phyloP scores from a whole-genome alignment of 2,113 vertebrate genomes.

The Notechis scutatus region DNA sequence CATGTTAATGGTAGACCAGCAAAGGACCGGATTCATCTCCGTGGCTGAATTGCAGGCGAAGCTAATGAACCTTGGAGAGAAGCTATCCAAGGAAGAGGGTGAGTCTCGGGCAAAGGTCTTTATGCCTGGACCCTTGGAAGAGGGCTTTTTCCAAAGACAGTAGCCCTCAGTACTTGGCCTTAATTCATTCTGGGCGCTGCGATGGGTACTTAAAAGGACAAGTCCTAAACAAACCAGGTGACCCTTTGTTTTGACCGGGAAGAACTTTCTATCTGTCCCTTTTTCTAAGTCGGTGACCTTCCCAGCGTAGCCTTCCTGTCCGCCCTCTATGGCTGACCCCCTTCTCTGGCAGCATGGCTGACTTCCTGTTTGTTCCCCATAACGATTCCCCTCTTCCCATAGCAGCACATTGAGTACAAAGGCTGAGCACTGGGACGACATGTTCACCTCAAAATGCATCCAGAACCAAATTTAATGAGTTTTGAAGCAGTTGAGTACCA shows the following conservation, averaged over 20 bases:
- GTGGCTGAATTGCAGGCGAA: conserved; percentile 83
- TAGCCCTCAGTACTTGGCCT: background rate
- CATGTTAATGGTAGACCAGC: conserved; percentile 86
- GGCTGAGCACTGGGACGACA: background rate
- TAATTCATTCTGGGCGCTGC: background rate
- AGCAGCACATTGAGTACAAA: background rate
- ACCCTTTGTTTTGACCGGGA: background rate
- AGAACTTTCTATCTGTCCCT: background rate
- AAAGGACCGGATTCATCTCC: conserved; percentile 81
- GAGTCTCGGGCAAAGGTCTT: background rate
- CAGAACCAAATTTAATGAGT: background rate
- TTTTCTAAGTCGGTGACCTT: background rate
- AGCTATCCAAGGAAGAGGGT: conserved; percentile 90
- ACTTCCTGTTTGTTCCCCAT: background rate
- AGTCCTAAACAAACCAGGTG: background rate
- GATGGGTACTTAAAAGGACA: background rate
- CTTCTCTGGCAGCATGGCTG: background rate
- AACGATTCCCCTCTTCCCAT: background rate
- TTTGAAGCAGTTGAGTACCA: background rate
- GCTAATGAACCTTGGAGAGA: conserved; percentile 87
- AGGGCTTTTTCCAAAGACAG: background rate
- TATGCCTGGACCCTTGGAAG: background rate
- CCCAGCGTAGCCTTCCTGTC: background rate
- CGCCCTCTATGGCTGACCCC: too few species aligned
- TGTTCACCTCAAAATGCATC: background rate